Conservation (phyloP, 2,888 invertebrate species). For the Fissipunctia ypsillon region DNA sequence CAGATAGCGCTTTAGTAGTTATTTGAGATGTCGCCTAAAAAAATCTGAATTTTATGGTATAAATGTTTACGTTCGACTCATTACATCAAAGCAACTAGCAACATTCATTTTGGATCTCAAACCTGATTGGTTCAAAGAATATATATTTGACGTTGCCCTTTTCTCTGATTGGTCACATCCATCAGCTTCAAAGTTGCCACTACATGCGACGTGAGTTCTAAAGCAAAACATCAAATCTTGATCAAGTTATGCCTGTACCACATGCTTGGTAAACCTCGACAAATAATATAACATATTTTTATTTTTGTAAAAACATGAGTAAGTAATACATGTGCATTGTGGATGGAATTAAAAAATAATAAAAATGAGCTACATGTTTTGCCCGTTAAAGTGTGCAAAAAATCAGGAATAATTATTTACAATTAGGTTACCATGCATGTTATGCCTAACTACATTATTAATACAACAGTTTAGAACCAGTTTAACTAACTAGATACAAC, state of each 20-base stretch:
- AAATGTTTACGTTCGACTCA: constrained; percentile 15
- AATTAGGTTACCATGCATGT: too few relatives aligned
- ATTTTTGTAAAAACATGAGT: too few relatives aligned
- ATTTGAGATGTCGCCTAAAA: constrained; percentile 37
- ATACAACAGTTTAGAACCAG: too few relatives aligned
- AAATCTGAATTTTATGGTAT: constrained; percentile 44
- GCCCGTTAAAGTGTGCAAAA: too few relatives aligned
- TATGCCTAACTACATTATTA: too few relatives aligned
- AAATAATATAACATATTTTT: too few relatives aligned
- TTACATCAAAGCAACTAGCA: constrained; percentile 24
- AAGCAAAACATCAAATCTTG: constrained; percentile 14
- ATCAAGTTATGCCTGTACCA: neutral
- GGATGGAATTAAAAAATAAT: too few relatives aligned
- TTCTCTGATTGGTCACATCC: constrained; percentile 14
- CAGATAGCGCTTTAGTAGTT: constrained; percentile 72
- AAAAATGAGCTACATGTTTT: too few relatives aligned
- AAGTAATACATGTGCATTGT: too few relatives aligned
- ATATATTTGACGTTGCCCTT: neutral
- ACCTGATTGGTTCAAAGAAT: constrained; percentile 34
- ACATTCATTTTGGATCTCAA: neutral
- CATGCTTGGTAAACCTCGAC: neutral
- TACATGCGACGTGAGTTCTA: neutral
- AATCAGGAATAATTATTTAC: too few relatives aligned
- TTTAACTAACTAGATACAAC: too few relatives aligned
- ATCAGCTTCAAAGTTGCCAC: constrained; percentile 20